Evolutionary conservation across 2,113 vertebrate genomes (phyloP), one percentile per base, ranked within the genome.

Genomic region (Jacana jacana): DNA sequence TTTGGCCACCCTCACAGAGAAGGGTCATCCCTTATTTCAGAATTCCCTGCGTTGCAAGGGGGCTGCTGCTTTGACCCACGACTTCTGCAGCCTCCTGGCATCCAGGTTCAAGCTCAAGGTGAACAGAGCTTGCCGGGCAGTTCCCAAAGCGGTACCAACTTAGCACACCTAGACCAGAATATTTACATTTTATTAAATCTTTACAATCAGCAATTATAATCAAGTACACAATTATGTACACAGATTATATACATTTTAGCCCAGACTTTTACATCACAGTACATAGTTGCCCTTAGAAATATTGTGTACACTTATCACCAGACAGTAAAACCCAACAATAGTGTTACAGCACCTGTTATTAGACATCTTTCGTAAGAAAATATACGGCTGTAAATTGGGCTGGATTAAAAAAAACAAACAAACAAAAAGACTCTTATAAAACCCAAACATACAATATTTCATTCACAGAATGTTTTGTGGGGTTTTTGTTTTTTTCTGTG

Each of bases 131-230:
- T 13, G 2, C 14, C 4, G 31, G 23, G 30, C 49, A 33, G 5
- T 1, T 25, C 22, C 17, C 24, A 30, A 52, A 30, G 8, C 0
- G 33, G 35, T 6, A 17, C 1, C 78, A 11, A 7, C 9, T 52
- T 3, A 35, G 51, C 89, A 86, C 66, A 86, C 80, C 94, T 11
- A 91, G 91, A 94, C 91, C 88, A 97, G 97, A 97, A 97, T 98
- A 98, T 98, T 98, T 98, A 98, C 98, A 98, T 94, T 98, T 98
- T 98, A 98, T 98, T 98, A 98, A 98, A 98, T 98, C 96, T 98
- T 98, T 98, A 98, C 98, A 98, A 98, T 98, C 98, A 96, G 97
- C 96, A 98, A 94, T 98, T 98, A 97, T 98, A 98, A 98, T 98
- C 97, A 98, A 98, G 98, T 98, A 98, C 97, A 98, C 97, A 98